A percentile compares a stretch with the other conserved stretches of the same genome.
phyloP scores from a whole-genome alignment of 2,113 vertebrate species.

The Scophthalmus maximus region DNA sequence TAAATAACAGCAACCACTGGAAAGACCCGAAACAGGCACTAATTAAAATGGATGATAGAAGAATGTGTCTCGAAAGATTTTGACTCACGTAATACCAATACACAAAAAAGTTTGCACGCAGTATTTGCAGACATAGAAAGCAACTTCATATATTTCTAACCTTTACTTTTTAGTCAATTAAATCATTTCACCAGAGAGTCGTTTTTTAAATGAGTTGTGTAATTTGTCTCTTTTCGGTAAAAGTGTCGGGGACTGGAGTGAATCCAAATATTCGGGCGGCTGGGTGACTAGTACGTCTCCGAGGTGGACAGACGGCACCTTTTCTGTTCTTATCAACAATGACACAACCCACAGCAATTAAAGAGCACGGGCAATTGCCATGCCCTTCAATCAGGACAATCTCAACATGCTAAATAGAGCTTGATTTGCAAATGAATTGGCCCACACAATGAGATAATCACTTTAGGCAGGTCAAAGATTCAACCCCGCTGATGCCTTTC shows the following conservation, averaged over 20 bases:
- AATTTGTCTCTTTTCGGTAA: background rate
- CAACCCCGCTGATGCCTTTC: too few relatives aligned
- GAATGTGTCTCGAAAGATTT: slow-evolving; percentile 25
- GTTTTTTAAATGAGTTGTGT: background rate
- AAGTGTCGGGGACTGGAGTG: slow-evolving; percentile 1
- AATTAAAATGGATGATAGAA: slow-evolving; percentile 76
- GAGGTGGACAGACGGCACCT: slow-evolving; percentile 49
- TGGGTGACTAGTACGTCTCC: slow-evolving; percentile 10
- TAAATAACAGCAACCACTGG: slow-evolving; percentile 68
- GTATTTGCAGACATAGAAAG: background rate
- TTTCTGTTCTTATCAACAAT: slow-evolving; percentile 55
- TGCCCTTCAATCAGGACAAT: slow-evolving; percentile 57
- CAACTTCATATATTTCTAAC: background rate
- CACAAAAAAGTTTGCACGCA: background rate
- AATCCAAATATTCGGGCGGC: slow-evolving; percentile 19
- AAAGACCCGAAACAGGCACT: slow-evolving; percentile 51
- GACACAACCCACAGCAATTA: slow-evolving; percentile 53
- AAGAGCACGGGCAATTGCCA: slow-evolving; percentile 33
- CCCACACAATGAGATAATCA: too few relatives aligned
- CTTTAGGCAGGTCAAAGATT: too few relatives aligned
- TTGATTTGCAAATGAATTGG: slow-evolving; percentile 39
- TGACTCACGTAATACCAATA: slow-evolving; percentile 16
- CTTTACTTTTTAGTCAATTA: background rate
- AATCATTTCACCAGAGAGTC: background rate
- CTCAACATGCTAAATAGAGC: slow-evolving; percentile 54